Evolutionary conservation across 2,888 invertebrate species (phyloP), one percentile per base, ranked within the genome.

Genomic region (Itoplectis maculator): DNA sequence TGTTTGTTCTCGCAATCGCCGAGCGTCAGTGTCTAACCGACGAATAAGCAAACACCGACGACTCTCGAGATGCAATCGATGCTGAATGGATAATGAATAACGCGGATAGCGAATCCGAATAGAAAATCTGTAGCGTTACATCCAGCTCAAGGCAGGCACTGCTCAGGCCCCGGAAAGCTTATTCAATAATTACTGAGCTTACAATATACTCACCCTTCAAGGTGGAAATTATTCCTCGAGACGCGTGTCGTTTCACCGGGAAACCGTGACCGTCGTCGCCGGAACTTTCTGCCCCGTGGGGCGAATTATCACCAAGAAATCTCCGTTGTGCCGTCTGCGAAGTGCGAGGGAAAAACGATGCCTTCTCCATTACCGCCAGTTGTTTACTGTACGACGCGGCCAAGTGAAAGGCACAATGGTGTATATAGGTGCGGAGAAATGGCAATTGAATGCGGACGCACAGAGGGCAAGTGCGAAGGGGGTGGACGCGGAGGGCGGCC

Each of bases 371-470:
- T 65, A 49, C 54, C 70, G 18, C n/a, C n/a, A n/a, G n/a, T n/a
- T n/a, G n/a, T n/a, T 68, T 23, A 45, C 66, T 59, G 20, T 3
- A 9, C 13, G 9, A 68, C 63, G 79, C 77, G 69, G 73, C 73
- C 42, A 65, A 73, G 59, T 54, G 35, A 35, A 63, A 40, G 56
- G 49, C 51, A 80, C 56, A 73, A 80, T 70, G 37, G 66, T 35
- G 69, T 63, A 59, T 63, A 59, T 78, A 70, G 73, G 68, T 81
- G 75, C 42, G n/a, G n/a, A 72, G 83, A 78, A 85, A 81, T 77
- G 77, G 77, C 79, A 79, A 83, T 85, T 83, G 81, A 85, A 83
- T 85, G 79, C 63, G 79, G 72, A 77, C 69, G 61, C 61, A 45
- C 54, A 73, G n/a, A n/a, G 70, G 66, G 72, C 47, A 72, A 78